Base-by-base conservation (phyloP, 2,888 invertebrate genomes). In the Napeogenes sylphis region DNA sequence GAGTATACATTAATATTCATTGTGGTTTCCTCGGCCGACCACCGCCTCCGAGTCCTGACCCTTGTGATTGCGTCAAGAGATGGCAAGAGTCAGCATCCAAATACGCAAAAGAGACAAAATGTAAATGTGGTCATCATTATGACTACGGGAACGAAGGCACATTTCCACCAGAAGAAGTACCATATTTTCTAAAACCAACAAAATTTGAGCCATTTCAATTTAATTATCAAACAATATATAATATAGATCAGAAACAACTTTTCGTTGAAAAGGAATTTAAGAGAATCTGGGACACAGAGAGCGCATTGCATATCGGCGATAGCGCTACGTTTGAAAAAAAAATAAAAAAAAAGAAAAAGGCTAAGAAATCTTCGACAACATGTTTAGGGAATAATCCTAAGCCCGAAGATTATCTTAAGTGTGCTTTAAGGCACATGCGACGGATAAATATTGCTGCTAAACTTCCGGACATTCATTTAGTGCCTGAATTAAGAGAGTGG, bases 401-500 rank as follows among this genome's bases (percentile, higher is more conserved):
- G 56, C 80, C 83, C 0, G 75, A 78, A 68, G 86, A 88, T 58
- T 90, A 89, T 66, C 75, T 90, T 46, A 82, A 77, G 70, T 85
- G 85, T 65, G 88, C 85, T 12, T 68, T 90, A 53, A 72, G 81
- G 38, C 70, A 73, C 2, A 77, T 88, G 81, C 74, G 80, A 51
- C 73, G 73, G 0, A 63, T 73, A 0, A 89, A 89, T 69, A 62
- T 84, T 0, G 89, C 89, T 56, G 87, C 90, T 2, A 78, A 81
- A 10, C 71, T 90, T 45, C 90, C 90, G 0, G 88, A 89, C 54
- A 67, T 85, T 21, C 82, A 89, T 62, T 70, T 82, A 35, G 84
- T 79, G 2, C 87, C 90, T 6, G 88, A 87, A 63, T 76, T 90
- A 4, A 78, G 76, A 45, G 88, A 85, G 72, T 90, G 90, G 90